Evolutionary conservation across 2,797 vertebrate genomes (phyloP).

Genomic region (Melanotaenia trifasciata): DNA sequence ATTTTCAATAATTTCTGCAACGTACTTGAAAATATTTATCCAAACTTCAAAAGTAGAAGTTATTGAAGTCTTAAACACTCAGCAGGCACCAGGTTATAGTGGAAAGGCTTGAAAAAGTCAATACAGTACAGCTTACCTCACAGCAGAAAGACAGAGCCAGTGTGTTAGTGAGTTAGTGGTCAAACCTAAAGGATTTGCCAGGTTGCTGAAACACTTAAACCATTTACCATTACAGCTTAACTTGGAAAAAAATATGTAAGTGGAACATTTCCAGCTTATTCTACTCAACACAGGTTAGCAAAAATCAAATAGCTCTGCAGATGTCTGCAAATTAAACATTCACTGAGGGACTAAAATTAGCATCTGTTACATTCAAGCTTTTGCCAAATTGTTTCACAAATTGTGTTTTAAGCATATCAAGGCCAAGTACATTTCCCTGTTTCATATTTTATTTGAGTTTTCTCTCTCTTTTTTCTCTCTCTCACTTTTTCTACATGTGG

Average conservation of each 20-base stretch:
- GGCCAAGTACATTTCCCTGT: neutral
- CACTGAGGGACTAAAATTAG: neutral
- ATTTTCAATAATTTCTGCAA: neutral
- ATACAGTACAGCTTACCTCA: too few relatives aligned
- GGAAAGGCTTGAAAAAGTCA: neutral
- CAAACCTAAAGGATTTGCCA: neutral
- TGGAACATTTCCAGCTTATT: neutral
- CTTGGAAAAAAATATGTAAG: neutral
- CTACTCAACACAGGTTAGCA: neutral
- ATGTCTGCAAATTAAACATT: neutral
- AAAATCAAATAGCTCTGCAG: slow-evolving; percentile 1
- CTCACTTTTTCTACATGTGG: neutral
- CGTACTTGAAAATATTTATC: slow-evolving; percentile 4
- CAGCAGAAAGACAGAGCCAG: neutral
- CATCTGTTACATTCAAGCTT: slow-evolving; percentile 5
- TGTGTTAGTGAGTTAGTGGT: neutral
- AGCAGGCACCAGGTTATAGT: neutral
- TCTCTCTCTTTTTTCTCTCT: neutral
- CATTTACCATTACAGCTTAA: neutral
- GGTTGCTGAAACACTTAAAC: neutral
- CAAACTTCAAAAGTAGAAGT: neutral
- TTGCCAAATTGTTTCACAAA: neutral
- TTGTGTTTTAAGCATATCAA: neutral
- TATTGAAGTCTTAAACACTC: neutral
- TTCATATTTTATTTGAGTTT: neutral